A percentile compares a stretch with the other conserved stretches of the same genome.
Conservation (phyloP, 2,797 vertebrate species). For the Acanthopagrus latus region DNA sequence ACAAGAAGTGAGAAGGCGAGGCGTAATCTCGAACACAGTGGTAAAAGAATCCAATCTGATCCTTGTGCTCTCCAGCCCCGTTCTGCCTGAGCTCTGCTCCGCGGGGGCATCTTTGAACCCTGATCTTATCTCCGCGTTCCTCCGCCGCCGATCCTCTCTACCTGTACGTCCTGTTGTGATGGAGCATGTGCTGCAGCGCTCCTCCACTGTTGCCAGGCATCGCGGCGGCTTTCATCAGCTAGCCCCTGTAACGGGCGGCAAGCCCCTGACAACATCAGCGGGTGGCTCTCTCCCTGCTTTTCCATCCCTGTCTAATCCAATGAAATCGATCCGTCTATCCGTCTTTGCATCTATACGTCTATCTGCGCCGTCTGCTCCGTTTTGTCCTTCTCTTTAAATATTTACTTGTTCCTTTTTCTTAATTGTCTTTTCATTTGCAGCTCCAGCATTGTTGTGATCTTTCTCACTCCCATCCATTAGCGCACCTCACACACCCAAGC, state of each 20-base stretch:
- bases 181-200: constrained; percentile 52
- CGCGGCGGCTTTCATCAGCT: constrained; percentile 64
- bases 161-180: constrained; percentile 64
- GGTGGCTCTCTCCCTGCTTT: constrained; percentile 17
- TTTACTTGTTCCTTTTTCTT: neutral
- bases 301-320: constrained; percentile 15
- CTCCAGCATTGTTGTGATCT: neutral
- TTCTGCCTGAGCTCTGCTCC: constrained; percentile 52
- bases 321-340: constrained; percentile 16
- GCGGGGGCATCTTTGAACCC: constrained; percentile 66
- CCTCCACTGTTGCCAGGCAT: constrained; percentile 52
- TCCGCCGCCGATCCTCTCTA: constrained; percentile 61
- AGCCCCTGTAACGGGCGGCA: constrained; percentile 32
- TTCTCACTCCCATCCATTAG: neutral
- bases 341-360: neutral
- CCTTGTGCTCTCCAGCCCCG: constrained; percentile 22
- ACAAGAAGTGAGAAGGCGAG: constrained; percentile 14
- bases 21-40: constrained; percentile 23
- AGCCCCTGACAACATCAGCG: constrained; percentile 39
- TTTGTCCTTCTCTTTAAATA: neutral
- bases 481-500: neutral
- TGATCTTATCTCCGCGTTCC: constrained; percentile 56
- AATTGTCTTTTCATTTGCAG: neutral
- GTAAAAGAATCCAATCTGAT: constrained; percentile 42
- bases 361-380: neutral